Evolutionary conservation across 2,113 vertebrate genomes (phyloP).

Genomic region (Podiceps cristatus): DNA sequence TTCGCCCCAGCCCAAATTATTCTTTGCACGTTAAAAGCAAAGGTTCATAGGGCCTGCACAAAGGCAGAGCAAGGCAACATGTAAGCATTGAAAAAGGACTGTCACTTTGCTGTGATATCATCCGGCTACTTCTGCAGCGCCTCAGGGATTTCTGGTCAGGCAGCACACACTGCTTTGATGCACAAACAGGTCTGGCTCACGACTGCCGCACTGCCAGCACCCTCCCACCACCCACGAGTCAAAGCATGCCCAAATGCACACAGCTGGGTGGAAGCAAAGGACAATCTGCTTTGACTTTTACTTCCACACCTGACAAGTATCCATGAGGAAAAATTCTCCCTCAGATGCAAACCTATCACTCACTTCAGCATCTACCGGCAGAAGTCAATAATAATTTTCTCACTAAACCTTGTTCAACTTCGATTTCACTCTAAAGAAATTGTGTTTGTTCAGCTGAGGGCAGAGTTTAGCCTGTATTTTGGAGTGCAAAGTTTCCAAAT

Average conservation of each 20-base stretch:
- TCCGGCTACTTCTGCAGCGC: neutral
- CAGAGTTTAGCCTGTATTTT: neutral
- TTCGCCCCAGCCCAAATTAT: neutral
- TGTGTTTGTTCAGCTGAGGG: neutral
- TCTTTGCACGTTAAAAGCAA: neutral
- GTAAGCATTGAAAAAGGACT: neutral
- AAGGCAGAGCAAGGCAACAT: neutral
- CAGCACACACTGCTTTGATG: neutral
- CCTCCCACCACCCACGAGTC: neutral
- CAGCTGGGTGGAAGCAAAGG: neutral
- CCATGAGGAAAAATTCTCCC: neutral
- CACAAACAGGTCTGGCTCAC: neutral
- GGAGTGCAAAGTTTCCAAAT: neutral
- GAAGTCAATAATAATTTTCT: neutral
- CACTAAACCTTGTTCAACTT: neutral
- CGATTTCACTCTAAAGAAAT: neutral
- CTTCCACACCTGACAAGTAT: neutral
- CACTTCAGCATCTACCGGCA: neutral
- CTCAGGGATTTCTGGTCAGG: neutral
- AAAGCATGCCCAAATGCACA: neutral
- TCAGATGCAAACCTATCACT: neutral
- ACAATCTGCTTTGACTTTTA: neutral
- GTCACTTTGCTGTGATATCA: neutral
- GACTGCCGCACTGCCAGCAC: rapidly evolving
- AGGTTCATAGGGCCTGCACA: neutral